Percentiles rank a stretch among this genome's conserved stretches.
phyloP scores from a whole-genome alignment of 2,888 invertebrate species.

The Rhabditoides inermis region DNA sequence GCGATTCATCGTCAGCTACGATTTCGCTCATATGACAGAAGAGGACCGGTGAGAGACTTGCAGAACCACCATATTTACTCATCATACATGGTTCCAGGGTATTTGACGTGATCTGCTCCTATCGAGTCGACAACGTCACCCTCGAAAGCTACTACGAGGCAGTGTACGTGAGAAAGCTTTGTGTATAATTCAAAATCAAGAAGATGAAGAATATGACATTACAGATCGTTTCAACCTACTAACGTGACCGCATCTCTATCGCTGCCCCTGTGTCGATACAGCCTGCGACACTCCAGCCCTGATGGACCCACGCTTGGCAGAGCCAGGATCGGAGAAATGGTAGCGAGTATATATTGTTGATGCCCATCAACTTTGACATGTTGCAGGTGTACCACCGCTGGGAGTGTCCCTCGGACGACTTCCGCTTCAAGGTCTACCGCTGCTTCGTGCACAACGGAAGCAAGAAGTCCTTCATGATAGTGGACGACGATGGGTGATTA shows the following conservation, averaged over 20 bases:
- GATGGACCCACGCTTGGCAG: no score
- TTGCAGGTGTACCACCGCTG: slow-evolving; percentile 23
- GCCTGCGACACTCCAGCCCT: no score
- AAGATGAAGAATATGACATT: no score
- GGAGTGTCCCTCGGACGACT: slow-evolving; percentile 16
- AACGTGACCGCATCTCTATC: no score
- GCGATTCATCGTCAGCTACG: slow-evolving; percentile 18
- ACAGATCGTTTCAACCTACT: no score
- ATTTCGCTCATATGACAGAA: slow-evolving; percentile 13
- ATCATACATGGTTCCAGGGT: no score
- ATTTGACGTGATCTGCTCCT: slow-evolving; percentile 24
- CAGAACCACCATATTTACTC: no score
- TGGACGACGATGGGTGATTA: slow-evolving; percentile 26
- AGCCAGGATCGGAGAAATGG: neutral
- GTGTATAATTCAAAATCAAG: neutral
- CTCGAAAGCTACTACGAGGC: slow-evolving; percentile 14
- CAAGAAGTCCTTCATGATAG: slow-evolving; percentile 19
- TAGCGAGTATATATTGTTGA: neutral
- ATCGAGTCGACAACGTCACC: slow-evolving; percentile 11
- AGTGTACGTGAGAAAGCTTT: slow-evolving; percentile 9
- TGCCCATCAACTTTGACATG: neutral
- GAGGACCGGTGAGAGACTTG: no score
- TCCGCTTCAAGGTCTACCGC: slow-evolving; percentile 22
- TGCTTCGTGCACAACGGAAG: slow-evolving; percentile 24
- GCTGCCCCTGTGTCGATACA: no score